Base-by-base conservation (phyloP, 2,113 vertebrate species). In the Rallus limicola region DNA sequence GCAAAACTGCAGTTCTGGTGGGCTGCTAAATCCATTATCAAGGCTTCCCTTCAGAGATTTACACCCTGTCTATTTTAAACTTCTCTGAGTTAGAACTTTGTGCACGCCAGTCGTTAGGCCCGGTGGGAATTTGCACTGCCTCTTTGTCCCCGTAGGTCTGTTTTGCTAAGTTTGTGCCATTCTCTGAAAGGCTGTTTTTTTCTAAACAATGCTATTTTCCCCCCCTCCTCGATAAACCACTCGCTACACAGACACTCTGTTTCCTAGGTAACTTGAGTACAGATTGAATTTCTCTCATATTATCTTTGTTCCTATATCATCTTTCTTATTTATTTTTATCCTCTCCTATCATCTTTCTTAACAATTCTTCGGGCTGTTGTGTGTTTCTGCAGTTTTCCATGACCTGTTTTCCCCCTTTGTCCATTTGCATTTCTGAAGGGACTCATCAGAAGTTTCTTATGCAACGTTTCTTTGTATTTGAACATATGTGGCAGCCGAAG, bases 201-300 rank as follows among this genome's bases (percentile, higher is more conserved):
- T 15, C 96, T 91, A 96, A 96, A 96, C 93, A 96, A 91, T 92
- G 86, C 86, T 94, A 48, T 93, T 90, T 82, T 78, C 81, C 79
- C 29, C 26, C 21, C 48, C 48, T 16, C 23, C 44, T 71, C 75
- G 81, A 5, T 91, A 87, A 96, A 82, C 44, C 33, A 31, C 93
- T 96, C 40, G 7, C 76, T 88, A 48, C 93, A 90, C 84, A 89
- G 81, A 58, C 63, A 68, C 84, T 92, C 86, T 76, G 97, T 97
- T 96, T 95, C 96, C 96, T 96, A 96, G 97, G 96, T 95, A 97
- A 97, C 95, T 92, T 79, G 83, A 82, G 72, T 74, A 69, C 67
- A 94, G 95, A 95, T 94, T 95, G 88, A 91, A 95, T 97, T 96
- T 92, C 81, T 92, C 50, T 77, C 74, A 16, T 91, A 94, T 97